phyloP scores from a whole-genome alignment of 2,113 vertebrate genomes.

The Pungitius pungitius region DNA sequence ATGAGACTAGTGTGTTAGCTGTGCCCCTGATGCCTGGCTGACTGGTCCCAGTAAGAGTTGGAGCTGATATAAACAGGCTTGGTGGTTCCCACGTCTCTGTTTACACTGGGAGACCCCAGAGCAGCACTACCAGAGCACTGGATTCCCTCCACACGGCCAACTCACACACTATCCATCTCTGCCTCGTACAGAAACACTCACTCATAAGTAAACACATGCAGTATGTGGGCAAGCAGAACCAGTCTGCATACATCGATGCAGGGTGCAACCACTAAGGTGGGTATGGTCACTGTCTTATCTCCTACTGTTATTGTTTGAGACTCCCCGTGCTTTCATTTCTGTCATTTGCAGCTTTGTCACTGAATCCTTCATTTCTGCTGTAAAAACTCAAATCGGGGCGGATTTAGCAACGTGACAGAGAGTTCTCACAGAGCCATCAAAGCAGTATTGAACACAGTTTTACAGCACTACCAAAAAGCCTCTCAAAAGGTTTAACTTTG shows the following conservation, averaged over 20 bases:
- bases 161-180: constrained; percentile 73
- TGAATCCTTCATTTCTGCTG: background rate
- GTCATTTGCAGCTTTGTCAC: background rate
- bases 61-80: constrained; percentile 75
- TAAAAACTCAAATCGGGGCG: constrained; percentile 16
- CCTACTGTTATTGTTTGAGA: background rate
- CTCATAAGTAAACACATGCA: constrained; percentile 12
- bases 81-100: constrained; percentile 81
- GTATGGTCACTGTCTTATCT: background rate
- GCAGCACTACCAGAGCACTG: constrained; percentile 67
- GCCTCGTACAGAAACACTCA: constrained; percentile 45
- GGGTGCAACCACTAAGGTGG: background rate
- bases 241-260: background rate
- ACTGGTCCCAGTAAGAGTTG: constrained; percentile 70
- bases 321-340: background rate
- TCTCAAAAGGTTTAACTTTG: constrained; percentile 49
- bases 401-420: constrained; percentile 25
- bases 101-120: constrained; percentile 77
- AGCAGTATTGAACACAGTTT: constrained; percentile 38
- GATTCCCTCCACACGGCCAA: constrained; percentile 60
- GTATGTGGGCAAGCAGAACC: constrained; percentile 1
- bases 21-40: constrained; percentile 58
- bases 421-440: constrained; percentile 47
- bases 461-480: constrained; percentile 40
- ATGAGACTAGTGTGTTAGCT: constrained; percentile 23